Evolutionary conservation across 2,888 invertebrate genomes (phyloP).

Genomic region (Volucella bombylans): DNA sequence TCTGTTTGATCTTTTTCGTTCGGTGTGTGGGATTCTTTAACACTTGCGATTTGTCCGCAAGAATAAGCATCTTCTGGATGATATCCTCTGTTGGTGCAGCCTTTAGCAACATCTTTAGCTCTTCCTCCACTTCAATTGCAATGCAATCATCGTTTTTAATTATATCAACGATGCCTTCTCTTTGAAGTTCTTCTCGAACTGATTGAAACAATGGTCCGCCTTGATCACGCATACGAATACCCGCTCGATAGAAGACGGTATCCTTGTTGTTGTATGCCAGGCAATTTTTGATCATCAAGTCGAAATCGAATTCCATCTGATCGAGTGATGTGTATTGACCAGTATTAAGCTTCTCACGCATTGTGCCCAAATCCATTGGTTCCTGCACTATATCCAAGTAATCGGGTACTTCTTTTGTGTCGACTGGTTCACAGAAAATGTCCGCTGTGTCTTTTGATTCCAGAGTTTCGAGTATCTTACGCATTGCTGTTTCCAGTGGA

Average conservation of each 20-base stretch:
- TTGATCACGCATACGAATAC: constrained; percentile 94
- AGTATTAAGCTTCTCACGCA: constrained; percentile 89
- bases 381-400: constrained; percentile 92
- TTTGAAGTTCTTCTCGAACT: constrained; percentile 87
- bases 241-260: constrained; percentile 96
- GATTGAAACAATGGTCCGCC: constrained; percentile 91
- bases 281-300: constrained; percentile 98
- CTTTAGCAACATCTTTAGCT: constrained; percentile 83
- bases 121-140: constrained; percentile 84
- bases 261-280: constrained; percentile 97
- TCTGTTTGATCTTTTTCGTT: constrained; percentile 85
- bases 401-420: constrained; percentile 93
- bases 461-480: constrained; percentile 89
- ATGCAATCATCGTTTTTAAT: constrained; percentile 83
- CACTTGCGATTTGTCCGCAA: constrained; percentile 86
- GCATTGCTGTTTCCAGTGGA: constrained; percentile 91
- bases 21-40: constrained; percentile 85
- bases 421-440: constrained; percentile 96
- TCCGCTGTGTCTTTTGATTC: constrained; percentile 91
- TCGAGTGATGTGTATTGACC: constrained; percentile 88
- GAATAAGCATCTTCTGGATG: constrained; percentile 84
- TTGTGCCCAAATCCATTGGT: constrained; percentile 95
- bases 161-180: constrained; percentile 80
- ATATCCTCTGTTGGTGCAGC: constrained; percentile 79
- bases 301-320: constrained; percentile 94